Percentiles rank a stretch among this genome's conserved stretches.
Conservation (phyloP, 1,140 invertebrate species). For the Sitophilus oryzae region DNA sequence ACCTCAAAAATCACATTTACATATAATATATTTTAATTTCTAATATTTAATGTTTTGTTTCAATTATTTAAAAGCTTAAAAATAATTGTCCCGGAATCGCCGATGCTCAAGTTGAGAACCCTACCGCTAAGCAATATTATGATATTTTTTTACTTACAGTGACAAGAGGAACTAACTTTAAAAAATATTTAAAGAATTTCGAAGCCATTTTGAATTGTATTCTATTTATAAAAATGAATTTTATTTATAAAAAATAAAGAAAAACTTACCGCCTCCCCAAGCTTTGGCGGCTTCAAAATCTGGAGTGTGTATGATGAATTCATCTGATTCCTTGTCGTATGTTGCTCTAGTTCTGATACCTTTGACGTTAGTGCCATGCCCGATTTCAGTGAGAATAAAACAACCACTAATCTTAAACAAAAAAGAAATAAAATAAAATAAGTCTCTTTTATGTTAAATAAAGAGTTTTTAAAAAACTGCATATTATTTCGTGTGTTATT, state of each 20-base stretch:
- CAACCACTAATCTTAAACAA: constrained; percentile 71
- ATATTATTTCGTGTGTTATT: too few relatives aligned
- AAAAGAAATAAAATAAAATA: not conserved
- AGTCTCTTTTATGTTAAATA: not conserved
- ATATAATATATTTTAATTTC: too few relatives aligned
- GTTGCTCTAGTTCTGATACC: constrained; percentile 83
- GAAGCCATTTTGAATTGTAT: too few relatives aligned
- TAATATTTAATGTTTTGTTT: too few relatives aligned
- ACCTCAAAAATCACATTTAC: too few relatives aligned
- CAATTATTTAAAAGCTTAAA: too few relatives aligned
- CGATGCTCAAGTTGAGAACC: too few relatives aligned
- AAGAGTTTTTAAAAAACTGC: not conserved
- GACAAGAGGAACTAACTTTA: too few relatives aligned
- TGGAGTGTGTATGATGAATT: constrained; percentile 85
- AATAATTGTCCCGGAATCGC: too few relatives aligned
- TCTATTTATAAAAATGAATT: not conserved
- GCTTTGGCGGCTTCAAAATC: constrained; percentile 93
- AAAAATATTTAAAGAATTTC: too few relatives aligned
- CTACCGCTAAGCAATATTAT: too few relatives aligned
- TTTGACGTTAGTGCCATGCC: constrained; percentile 90
- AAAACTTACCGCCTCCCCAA: constrained; percentile 70
- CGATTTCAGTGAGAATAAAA: constrained; percentile 86
- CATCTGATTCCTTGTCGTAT: constrained; percentile 68
- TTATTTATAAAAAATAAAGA: not conserved
- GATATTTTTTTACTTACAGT: too few relatives aligned